Evolutionary conservation across 2,888 invertebrate species (phyloP), one percentile per base, ranked within the genome.

Genomic region (Holacanthella duospinosa): DNA sequence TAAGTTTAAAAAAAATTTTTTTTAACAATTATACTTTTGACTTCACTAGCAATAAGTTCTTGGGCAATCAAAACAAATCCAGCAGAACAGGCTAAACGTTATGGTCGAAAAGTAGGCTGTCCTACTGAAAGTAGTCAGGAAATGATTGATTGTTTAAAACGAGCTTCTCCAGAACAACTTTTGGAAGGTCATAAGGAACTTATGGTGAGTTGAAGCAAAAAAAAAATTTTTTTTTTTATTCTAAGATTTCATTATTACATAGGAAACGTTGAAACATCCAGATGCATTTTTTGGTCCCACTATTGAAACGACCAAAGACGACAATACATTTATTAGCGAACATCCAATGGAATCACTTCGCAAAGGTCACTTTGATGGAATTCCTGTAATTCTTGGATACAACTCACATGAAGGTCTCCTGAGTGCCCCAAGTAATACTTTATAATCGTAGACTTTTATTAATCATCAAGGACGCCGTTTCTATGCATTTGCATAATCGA

Each of bases 341-440:
- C 29, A 27, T 16, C 55, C 55, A 3, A 4, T 55, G 6, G 55
- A 55, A 26, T 29, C 29, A 12, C 9, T 55, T 16, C 6, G 29
- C 25, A 55, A 55, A 29, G 55, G 55, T 9, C 29, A 16, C 6
- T 26, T 6, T 6, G 16, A 9, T 3, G 29, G 25, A 4, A 21
- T 27, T 27, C 55, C 55, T 26, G 6, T 27, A 6, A 12, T 55
- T 12, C 16, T 29, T 6, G 55, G 55, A 27, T 55, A 29, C 27
- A 55, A 27, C 16, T 55, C 55, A 9, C 55, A 55, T 21, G 55
- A 55, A 29, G 55, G 55, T 26, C 55, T 55, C 4, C 27, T 55
- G 6, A 29, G 6, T 6, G 9, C 55, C 9, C 9, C 28, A 55
- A 6, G 55, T 55, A 55, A 36, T 9, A 9, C 6, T 48, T 48